phyloP scores from a whole-genome alignment of 2,888 invertebrate genomes.

The Omphaloscelis lunosa region DNA sequence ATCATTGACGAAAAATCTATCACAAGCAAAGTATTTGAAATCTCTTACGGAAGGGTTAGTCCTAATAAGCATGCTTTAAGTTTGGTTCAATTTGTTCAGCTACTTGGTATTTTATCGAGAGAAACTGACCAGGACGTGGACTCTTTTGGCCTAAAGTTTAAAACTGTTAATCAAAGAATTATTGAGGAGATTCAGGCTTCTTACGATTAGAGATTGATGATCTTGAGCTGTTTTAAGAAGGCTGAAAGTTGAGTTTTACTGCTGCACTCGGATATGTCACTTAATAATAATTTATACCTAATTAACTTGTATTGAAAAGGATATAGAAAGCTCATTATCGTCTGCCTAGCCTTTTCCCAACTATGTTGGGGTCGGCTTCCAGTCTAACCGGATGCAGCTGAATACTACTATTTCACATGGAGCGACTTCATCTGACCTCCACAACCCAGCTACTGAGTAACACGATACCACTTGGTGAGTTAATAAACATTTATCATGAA shows the following conservation, averaged over 20 bases:
- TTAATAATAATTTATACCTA: not conserved
- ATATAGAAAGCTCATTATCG: too few relatives aligned
- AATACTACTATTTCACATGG: too few relatives aligned
- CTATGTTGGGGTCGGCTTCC: not conserved
- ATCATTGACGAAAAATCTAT: conserved; percentile 69
- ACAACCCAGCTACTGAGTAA: too few relatives aligned
- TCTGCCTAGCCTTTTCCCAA: not conserved
- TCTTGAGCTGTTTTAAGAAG: not conserved
- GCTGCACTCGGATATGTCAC: not conserved
- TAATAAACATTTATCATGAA: too few relatives aligned
- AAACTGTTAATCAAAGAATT: conserved; percentile 61
- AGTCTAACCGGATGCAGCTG: too few relatives aligned
- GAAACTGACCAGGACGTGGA: conserved; percentile 63
- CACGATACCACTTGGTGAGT: too few relatives aligned
- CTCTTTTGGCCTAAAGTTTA: conserved; percentile 62
- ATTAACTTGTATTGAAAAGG: too few relatives aligned
- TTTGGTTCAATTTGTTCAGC: conserved; percentile 69
- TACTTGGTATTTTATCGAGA: conserved; percentile 70
- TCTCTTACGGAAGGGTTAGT: conserved; percentile 64
- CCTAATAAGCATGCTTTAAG: conserved; percentile 67
- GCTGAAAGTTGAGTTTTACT: not conserved
- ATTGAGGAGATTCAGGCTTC: conserved; percentile 55
- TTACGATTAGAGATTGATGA: not conserved
- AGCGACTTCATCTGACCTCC: too few relatives aligned
- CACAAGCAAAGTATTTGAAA: conserved; percentile 49